Conservation (phyloP, 2,797 vertebrate genomes). For the Hozukius guyotensis region DNA sequence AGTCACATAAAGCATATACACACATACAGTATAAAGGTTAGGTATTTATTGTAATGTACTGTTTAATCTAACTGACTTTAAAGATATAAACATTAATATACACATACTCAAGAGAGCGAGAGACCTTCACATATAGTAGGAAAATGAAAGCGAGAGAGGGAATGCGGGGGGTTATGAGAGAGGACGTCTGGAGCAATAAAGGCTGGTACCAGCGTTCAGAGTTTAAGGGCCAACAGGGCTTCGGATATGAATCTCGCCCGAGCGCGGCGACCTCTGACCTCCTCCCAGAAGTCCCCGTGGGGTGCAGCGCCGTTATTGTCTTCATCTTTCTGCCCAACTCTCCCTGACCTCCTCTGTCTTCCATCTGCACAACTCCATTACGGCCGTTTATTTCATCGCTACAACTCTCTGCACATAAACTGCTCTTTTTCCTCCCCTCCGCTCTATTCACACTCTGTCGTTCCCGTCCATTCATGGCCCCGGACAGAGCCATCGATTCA, state of each 20-base stretch:
- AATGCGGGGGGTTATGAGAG: conserved; percentile 42
- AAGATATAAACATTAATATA: conserved; percentile 4
- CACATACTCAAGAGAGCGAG: background rate
- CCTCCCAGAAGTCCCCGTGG: conserved; percentile 62
- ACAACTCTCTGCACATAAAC: conserved; percentile 68
- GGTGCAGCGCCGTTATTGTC: conserved; percentile 69
- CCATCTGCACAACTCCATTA: conserved; percentile 73
- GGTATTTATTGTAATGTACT: background rate
- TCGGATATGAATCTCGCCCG: conserved; percentile 75
- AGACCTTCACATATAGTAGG: background rate
- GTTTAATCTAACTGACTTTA: background rate
- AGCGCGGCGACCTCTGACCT: conserved; percentile 69
- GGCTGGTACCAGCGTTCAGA: conserved; percentile 49
- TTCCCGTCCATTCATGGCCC: conserved; percentile 63
- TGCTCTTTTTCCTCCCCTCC: conserved; percentile 44
- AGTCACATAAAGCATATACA: background rate
- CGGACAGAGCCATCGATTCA: conserved; percentile 80
- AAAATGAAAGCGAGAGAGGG: conserved; percentile 21
- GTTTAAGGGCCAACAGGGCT: conserved; percentile 70
- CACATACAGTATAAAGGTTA: background rate
- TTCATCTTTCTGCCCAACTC: conserved; percentile 63
- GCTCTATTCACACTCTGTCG: conserved; percentile 50
- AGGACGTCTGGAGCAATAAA: conserved; percentile 67
- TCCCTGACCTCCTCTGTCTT: conserved; percentile 70
- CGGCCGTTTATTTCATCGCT: conserved; percentile 61